Evolutionary conservation across 2,113 vertebrate genomes (phyloP).

Genomic region (Ornithorhynchus anatinus): DNA sequence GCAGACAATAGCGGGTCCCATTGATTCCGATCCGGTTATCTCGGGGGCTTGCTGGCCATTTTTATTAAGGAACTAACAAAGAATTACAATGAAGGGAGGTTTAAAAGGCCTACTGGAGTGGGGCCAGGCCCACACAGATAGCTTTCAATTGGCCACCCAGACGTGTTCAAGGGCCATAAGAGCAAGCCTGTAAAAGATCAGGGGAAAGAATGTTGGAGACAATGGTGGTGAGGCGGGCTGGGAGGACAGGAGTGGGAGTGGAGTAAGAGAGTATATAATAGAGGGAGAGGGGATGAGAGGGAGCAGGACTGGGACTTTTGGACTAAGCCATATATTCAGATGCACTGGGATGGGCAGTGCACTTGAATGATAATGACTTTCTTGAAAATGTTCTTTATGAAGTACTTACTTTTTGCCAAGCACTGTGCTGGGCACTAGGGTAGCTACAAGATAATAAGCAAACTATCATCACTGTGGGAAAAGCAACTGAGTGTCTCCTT

Average conservation of each 20-base stretch:
- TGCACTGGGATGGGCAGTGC: no score
- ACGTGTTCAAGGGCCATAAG: neutral
- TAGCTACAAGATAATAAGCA: no score
- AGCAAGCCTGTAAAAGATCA: neutral
- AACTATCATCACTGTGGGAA: no score
- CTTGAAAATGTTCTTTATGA: no score
- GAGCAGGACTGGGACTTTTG: no score
- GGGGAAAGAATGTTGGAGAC: neutral
- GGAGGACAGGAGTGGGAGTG: neutral
- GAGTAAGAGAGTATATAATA: no score
- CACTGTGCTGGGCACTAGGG: no score
- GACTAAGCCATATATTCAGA: no score
- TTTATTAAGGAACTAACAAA: constrained; percentile 65
- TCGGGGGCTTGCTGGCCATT: constrained; percentile 45
- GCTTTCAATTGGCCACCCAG: constrained; percentile 16
- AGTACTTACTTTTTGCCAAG: no score
- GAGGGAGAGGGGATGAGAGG: no score
- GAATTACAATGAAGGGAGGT: constrained; percentile 54
- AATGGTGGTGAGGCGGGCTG: neutral
- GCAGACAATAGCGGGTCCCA: constrained; percentile 45
- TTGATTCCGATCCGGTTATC: constrained; percentile 55
- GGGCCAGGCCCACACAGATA: constrained; percentile 22
- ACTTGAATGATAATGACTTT: no score
- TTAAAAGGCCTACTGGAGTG: constrained; percentile 38
- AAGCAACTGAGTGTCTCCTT: no score